Conservation (phyloP, 2,113 vertebrate genomes). For the Semnornis frantzii region DNA sequence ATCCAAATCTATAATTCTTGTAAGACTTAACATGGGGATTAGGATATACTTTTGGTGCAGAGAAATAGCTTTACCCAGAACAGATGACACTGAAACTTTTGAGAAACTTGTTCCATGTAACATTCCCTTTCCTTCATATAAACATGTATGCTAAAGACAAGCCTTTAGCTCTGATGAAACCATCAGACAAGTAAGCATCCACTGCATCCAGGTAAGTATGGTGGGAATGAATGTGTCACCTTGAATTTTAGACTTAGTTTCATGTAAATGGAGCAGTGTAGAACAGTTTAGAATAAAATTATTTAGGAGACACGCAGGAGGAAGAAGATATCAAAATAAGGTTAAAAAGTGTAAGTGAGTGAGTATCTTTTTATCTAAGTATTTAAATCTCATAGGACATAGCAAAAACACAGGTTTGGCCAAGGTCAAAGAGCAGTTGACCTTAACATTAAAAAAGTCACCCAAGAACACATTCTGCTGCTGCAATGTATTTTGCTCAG, state of each 20-base stretch:
- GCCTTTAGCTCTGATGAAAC: not conserved
- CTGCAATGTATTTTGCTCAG: not conserved
- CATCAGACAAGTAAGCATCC: not conserved
- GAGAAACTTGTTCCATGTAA: not conserved
- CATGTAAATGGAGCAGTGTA: no score
- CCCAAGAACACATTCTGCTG: accelerated
- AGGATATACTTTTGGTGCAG: not conserved
- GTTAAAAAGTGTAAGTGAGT: not conserved
- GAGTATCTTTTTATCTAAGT: not conserved
- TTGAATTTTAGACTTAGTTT: no score
- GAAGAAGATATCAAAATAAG: not conserved
- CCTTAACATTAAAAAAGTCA: not conserved
- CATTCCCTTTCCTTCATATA: not conserved
- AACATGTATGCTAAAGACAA: not conserved
- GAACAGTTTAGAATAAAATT: not conserved
- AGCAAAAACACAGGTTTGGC: not conserved
- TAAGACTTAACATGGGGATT: not conserved
- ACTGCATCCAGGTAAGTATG: no score
- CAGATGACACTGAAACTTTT: not conserved
- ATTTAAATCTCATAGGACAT: not conserved
- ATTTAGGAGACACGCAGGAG: not conserved
- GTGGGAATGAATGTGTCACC: no score
- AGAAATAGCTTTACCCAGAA: not conserved
- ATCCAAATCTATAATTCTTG: not conserved
- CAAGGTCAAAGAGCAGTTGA: not conserved